These are phyloP conservation scores for Parnassius glacialis DNA, from an alignment of 2,888 invertebrate species.

Conservation along the genomic window DNA sequence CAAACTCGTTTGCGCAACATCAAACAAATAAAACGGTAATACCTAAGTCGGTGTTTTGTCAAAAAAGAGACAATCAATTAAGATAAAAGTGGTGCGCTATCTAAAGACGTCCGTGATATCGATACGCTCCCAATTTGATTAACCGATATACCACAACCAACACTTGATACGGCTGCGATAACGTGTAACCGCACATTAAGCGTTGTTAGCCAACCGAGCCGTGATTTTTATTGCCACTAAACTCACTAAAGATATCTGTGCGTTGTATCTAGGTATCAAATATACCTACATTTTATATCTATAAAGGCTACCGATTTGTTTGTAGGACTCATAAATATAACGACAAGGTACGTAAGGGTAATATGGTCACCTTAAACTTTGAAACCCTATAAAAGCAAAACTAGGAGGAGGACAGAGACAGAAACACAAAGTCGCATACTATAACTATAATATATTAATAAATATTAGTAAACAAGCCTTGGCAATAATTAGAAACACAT, in stretches of 20 bases:
- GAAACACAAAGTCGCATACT: too few species aligned
- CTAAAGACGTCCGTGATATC: constrained; percentile 68
- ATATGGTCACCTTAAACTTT: too few species aligned
- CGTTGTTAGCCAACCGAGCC: constrained; percentile 67
- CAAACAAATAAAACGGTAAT: constrained; percentile 45
- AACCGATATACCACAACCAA: constrained; percentile 70
- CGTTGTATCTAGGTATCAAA: constrained; percentile 42
- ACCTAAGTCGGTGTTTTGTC: constrained; percentile 59
- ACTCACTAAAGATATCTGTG: constrained; percentile 54
- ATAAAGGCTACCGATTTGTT: constrained; percentile 29
- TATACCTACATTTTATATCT: constrained; percentile 23
- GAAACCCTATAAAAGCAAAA: too few species aligned
- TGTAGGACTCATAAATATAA: not conserved
- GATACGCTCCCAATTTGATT: constrained; percentile 78
- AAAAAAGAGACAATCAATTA: constrained; percentile 75
- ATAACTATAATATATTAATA: too few species aligned
- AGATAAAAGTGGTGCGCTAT: constrained; percentile 71
- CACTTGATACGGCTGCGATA: constrained; percentile 73
- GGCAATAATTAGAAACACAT: too few species aligned
- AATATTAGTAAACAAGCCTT: too few species aligned
- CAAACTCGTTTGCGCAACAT: constrained; percentile 39
- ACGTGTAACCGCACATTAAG: constrained; percentile 69
- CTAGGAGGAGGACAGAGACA: too few species aligned
- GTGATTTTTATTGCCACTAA: constrained; percentile 76
- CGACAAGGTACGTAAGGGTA: not conserved